A percentile compares a stretch with the other conserved stretches of the same genome.
These are phyloP conservation scores for Hassar affinis DNA, from an alignment of 2,113 vertebrate species.

Conservation along the genomic window DNA sequence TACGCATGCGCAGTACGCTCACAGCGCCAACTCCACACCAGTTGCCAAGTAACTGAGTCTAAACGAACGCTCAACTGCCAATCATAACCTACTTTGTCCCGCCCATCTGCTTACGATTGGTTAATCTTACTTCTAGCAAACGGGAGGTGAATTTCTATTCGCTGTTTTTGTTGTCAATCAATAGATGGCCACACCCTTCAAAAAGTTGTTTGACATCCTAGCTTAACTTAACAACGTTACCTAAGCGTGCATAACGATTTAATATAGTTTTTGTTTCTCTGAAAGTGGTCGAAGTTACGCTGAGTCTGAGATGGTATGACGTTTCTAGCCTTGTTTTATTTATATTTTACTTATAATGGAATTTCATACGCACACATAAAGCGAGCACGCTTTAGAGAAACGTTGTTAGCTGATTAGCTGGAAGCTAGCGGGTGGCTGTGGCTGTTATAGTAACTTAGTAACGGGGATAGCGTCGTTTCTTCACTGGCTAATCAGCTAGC, in stretches of 20 bases:
- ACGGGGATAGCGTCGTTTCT: not conserved
- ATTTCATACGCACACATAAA: not conserved
- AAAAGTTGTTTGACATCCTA: slow-evolving; percentile 12
- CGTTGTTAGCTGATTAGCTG: slow-evolving; percentile 19
- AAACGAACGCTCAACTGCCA: slow-evolving; percentile 45
- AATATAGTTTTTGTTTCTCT: not conserved
- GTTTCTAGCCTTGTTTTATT: not conserved
- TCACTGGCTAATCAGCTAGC: not conserved
- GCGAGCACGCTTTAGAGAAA: not conserved
- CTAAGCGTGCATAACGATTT: not conserved
- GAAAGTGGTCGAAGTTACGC: not conserved
- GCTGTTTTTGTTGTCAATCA: slow-evolving; percentile 21
- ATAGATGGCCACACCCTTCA: not conserved
- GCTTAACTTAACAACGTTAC: slow-evolving; percentile 1
- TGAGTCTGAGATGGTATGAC: slow-evolving; percentile 20
- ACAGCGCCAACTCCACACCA: no score
- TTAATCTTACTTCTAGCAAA: fast-evolving
- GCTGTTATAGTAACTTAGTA: not conserved
- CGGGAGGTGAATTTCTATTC: slow-evolving; percentile 47
- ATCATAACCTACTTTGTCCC: not conserved
- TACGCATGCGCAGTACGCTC: not conserved
- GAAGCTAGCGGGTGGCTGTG: slow-evolving; percentile 7
- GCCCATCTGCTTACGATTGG: slow-evolving; percentile 52
- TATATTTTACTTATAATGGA: not conserved
- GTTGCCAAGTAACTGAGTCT: slow-evolving; percentile 65